Evolutionary conservation across 2,797 vertebrate species (phyloP).

Genomic region (Monodelphis domestica): DNA sequence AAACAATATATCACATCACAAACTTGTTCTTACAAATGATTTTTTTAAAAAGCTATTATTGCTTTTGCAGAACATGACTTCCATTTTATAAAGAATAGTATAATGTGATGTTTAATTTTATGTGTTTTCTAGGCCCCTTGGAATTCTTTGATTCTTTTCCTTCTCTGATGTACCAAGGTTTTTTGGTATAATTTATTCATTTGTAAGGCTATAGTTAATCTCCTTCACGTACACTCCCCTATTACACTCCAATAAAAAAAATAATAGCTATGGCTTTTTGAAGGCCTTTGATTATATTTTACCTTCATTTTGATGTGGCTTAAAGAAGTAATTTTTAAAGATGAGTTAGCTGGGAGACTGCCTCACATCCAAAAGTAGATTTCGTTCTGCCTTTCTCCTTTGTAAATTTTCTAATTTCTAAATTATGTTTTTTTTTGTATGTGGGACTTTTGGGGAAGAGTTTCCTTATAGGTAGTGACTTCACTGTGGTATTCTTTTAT

Average conservation of each 20-base stretch:
- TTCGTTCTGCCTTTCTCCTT: conserved; percentile 41
- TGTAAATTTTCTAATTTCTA: no score
- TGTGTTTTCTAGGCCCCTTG: not conserved
- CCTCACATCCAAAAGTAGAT: conserved; percentile 15
- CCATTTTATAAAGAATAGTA: not conserved
- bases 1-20: not conserved
- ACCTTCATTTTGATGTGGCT: not conserved
- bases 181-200: not conserved
- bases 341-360: conserved; percentile 26
- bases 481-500: not conserved
- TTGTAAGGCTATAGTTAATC: not conserved
- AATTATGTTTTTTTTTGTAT: conserved; percentile 45
- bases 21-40: not conserved
- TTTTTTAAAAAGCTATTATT: not conserved
- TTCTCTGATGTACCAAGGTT: not conserved
- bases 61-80: not conserved
- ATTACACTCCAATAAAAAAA: not conserved
- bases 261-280: not conserved
- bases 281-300: conserved; percentile 21
- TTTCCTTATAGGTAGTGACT: not conserved
- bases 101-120: not conserved
- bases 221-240: not conserved
- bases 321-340: conserved; percentile 16
- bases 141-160: not conserved
- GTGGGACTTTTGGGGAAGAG: not conserved